Base-by-base conservation (phyloP, 2,113 vertebrate species). In the Fregetta grallaria region DNA sequence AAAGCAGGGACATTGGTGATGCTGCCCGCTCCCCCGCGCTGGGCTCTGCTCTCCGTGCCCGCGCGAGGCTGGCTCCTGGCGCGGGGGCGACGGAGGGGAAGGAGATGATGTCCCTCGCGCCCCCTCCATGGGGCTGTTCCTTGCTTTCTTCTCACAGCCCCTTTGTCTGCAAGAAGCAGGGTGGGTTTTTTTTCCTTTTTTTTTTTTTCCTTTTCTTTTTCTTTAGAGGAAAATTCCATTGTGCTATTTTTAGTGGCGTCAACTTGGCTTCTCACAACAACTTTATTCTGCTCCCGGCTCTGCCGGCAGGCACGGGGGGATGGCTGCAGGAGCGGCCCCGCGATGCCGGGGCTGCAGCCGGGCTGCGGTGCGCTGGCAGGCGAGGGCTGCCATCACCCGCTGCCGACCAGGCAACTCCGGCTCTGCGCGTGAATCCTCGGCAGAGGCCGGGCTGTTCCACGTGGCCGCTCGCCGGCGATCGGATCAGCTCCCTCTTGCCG, bases 201-300 rank as follows among this genome's bases (percentile, higher is more conserved):
- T 22, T 9, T 11, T 3, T 15, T 27, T 26, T 7, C 6, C 5
- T 12, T 59, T 32, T 71, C 42, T 52, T 71, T 53, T 81, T 55
- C 52, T 97, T 94, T 90, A 75, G 89, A 98, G 94, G 93, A 98
- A 98, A 98, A 97, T 98, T 97, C 96, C 96, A 95, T 95, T 97
- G 95, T 95, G 91, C 90, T 98, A 96, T 98, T 97, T 98, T 97
- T 98, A 97, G 97, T 90, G 70, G 89, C 91, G 96, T 94, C 91
- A 96, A 96, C 96, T 94, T 96, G 86, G 97, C 89, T 96, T 95
- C 83, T 97, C 5, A 11, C 86, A 95, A 85, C 74, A 96, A 93
- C 97, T 97, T 94, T 40, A 58, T 96, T 97, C 95, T 65, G 56
- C 90, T 96, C 65, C 92, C 42, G 87, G 91, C 82, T 95, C 63